These are phyloP conservation scores for Carduelis carduelis DNA, from an alignment of 2,797 vertebrate genomes.

Conservation along the genomic window DNA sequence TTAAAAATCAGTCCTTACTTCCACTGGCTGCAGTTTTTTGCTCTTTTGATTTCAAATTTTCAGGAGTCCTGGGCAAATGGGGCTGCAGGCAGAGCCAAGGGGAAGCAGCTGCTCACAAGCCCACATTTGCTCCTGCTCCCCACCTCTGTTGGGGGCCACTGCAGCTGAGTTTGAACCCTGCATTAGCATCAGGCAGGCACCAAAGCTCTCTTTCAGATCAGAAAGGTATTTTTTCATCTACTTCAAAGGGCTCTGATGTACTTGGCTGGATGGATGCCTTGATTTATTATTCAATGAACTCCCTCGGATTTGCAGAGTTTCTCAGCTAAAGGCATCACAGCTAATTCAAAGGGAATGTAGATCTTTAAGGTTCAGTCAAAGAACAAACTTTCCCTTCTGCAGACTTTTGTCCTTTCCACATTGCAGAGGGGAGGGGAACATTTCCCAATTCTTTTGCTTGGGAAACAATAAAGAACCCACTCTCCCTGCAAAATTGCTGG, in stretches of 20 bases:
- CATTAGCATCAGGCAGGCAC: not conserved
- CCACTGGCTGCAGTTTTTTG: not conserved
- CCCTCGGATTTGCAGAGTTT: not conserved
- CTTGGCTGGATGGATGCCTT: not conserved
- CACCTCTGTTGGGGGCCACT: not conserved
- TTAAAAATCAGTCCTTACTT: not conserved
- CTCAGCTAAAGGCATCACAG: slow-evolving; percentile 33
- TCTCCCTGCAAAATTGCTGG: not conserved
- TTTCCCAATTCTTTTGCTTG: not conserved
- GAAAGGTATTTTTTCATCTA: not conserved
- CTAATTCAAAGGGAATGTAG: not conserved
- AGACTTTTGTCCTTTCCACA: not conserved
- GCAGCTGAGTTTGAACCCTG: not conserved
- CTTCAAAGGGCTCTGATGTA: not conserved
- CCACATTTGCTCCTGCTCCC: not conserved
- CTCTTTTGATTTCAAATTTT: not conserved
- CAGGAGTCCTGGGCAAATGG: not conserved
- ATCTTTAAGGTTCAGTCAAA: not conserved
- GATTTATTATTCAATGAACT: slow-evolving; percentile 36
- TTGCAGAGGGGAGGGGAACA: not conserved
- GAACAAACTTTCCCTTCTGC: not conserved
- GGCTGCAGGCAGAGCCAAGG: not conserved
- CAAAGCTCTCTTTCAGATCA: not conserved
- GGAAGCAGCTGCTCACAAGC: not conserved
- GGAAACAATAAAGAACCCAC: not conserved